phyloP scores from a whole-genome alignment of 1,140 invertebrate genomes.

The Drosophila virilis region DNA sequence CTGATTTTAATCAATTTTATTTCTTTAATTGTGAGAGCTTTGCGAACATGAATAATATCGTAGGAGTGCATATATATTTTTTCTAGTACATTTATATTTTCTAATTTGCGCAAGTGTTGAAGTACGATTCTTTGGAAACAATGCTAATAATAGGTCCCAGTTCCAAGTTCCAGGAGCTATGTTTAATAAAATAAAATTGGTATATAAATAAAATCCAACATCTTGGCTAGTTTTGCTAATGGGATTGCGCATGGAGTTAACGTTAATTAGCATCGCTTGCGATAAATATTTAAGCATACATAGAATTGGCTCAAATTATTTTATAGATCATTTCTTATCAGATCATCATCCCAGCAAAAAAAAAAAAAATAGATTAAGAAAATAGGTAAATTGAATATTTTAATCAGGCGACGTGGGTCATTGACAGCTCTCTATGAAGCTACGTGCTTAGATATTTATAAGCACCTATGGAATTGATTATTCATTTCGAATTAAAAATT shows the following conservation, averaged over 20 bases:
- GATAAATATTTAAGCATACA: no score
- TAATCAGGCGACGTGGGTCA: conserved; percentile 35
- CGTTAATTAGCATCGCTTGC: no score
- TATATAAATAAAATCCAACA: background rate
- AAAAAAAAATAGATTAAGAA: no score
- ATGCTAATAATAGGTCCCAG: conserved; percentile 18
- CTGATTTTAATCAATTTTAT: conserved; percentile 39
- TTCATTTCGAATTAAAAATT: conserved; percentile 15
- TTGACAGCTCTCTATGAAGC: conserved; percentile 34
- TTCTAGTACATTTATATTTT: conserved; percentile 18
- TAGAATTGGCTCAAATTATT: no score
- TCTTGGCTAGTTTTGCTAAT: background rate
- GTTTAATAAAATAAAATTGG: background rate
- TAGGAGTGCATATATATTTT: conserved; percentile 12
- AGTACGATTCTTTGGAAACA: conserved; percentile 19
- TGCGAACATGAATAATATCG: conserved; percentile 53
- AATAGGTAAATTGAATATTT: background rate
- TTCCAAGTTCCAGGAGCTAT: conserved; percentile 2
- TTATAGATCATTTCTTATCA: background rate
- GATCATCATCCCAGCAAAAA: background rate
- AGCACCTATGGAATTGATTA: conserved; percentile 5
- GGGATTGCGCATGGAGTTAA: background rate
- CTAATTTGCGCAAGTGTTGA: no score
- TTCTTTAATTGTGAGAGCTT: conserved; percentile 34
- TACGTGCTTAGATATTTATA: conserved; percentile 22